These are phyloP conservation scores for Lamprologus tigripictilis DNA, from an alignment of 2,113 vertebrate genomes.

Conservation along the genomic window DNA sequence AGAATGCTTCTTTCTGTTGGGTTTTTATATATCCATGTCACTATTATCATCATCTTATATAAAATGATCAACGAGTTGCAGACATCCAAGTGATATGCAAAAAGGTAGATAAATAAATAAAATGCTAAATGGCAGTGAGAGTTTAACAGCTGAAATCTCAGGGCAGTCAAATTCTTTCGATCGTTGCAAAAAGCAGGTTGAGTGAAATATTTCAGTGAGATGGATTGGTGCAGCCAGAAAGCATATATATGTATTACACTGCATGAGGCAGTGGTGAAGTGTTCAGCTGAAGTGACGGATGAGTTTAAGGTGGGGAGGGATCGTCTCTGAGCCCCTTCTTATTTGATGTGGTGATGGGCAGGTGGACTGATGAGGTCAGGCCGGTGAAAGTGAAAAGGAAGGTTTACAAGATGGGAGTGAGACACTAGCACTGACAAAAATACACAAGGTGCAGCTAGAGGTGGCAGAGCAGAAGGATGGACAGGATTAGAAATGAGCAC, in stretches of 20 bases:
- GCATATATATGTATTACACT: background rate
- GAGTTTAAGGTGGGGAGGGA: background rate
- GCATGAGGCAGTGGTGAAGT: background rate
- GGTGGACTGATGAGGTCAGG: background rate
- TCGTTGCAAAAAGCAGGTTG: background rate
- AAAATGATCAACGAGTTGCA: background rate
- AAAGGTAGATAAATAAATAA: background rate
- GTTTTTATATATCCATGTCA: background rate
- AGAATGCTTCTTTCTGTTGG: background rate
- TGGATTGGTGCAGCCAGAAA: background rate
- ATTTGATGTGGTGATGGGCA: background rate
- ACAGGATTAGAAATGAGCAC: background rate
- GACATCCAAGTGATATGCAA: background rate
- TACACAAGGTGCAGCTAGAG: rapidly evolving
- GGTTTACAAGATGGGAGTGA: background rate
- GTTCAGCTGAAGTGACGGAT: background rate
- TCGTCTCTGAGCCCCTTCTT: background rate
- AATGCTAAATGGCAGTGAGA: background rate
- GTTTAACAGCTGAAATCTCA: background rate
- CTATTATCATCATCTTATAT: background rate
- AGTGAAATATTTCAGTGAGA: background rate
- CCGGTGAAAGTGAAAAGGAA: background rate
- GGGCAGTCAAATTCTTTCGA: background rate
- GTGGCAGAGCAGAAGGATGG: background rate
- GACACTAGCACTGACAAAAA: background rate